Conservation (phyloP, 2,113 vertebrate genomes). For the Callithrix jacchus region DNA sequence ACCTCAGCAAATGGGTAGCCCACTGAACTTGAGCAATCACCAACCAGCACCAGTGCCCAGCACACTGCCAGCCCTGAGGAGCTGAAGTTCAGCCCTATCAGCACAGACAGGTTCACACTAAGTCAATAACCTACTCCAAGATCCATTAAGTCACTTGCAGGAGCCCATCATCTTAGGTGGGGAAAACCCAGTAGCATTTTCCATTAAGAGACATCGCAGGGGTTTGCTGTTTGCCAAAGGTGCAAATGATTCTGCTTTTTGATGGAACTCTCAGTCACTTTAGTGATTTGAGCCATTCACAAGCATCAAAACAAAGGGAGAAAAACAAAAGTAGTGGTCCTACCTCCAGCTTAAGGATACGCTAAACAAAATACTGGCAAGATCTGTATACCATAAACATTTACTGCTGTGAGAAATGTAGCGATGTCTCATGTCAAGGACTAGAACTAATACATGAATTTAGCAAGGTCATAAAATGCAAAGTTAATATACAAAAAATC, state of each 20-base stretch:
- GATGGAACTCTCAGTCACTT: background rate
- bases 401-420: background rate
- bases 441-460: background rate
- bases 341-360: background rate
- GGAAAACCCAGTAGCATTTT: conserved; percentile 25
- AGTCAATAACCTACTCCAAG: conserved; percentile 24
- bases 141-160: conserved; percentile 36
- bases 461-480: background rate
- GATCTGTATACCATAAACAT: background rate
- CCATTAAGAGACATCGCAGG: conserved; percentile 18
- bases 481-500: conserved; percentile 5
- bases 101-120: background rate
- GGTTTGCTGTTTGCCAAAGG: background rate
- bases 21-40: background rate
- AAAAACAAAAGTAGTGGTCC: background rate
- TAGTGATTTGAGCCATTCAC: background rate
- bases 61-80: background rate
- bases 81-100: background rate
- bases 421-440: background rate
- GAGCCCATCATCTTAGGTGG: background rate
- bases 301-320: background rate
- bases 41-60: background rate
- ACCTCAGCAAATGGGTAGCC: background rate
- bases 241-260: background rate
- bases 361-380: background rate